Base-by-base conservation (phyloP, 2,113 vertebrate genomes). In the Corapipo altera region DNA sequence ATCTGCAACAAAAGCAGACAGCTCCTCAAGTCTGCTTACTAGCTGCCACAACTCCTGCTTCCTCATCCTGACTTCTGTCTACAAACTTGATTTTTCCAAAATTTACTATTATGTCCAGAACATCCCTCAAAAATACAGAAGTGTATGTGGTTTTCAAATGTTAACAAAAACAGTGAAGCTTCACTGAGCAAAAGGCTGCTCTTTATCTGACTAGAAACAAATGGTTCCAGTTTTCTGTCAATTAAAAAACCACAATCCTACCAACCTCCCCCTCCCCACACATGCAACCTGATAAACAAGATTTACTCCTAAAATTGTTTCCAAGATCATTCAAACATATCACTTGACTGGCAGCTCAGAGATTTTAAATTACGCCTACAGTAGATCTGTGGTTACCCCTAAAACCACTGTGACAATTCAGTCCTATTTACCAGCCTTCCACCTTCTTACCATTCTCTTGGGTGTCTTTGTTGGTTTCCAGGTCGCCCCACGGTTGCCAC, bases 401-500 rank as follows among this genome's bases (percentile, higher is more conserved):
- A 39, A 28, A 46, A 44, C 9, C 19, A 23, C 22, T 28, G 12
- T 39, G 28, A 48, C 24, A 80, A 49, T 44, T 79, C 41, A 43
- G 46, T 55, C 30, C 43, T 48, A 21, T 64, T 85, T 73, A 78
- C 32, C 55, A 86, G 48, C 35, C 54, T 79, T 93, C 35, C 67
- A 71, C 13, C 23, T 51, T 71, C 91, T 96, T 92, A 99, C 99
- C 99, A 97, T 98, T 99, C 91, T 98, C 93, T 72, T 98, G 98
- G 46, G 97, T 98, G 91, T 97, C 97, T 21, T 62, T 94, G 88
- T 98, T 98, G 49, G 97, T 98, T 91, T 99, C 98, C 51, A 98
- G 97, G 67, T 98, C 92, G 0, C 86, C 95, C 97, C 98, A 98
- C 0, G 99, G 99, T 81, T 98, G 98, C 99, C 99, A 99, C 85